Evolutionary conservation across 2,113 vertebrate genomes (phyloP).

Genomic region (Melanostigma gelatinosum): DNA sequence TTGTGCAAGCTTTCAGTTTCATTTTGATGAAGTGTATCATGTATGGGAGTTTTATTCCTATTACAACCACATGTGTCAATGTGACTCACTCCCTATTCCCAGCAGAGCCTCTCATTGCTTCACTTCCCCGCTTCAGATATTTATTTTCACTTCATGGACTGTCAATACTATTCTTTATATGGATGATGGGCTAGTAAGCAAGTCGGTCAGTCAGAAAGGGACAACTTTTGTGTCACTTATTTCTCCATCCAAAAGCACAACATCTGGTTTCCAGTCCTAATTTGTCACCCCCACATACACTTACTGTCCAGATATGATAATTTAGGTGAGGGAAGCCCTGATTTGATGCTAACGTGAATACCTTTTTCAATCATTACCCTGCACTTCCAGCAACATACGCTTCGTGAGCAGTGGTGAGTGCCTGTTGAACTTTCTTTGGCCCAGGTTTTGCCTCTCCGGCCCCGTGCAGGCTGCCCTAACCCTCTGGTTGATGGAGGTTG

Average conservation of each 20-base stretch:
- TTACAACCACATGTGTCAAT: slow-evolving; percentile 19
- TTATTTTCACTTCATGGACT: slow-evolving; percentile 12
- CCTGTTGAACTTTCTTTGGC: background rate
- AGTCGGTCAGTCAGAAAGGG: slow-evolving; percentile 5
- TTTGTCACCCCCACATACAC: background rate
- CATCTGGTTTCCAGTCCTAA: background rate
- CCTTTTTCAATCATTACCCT: background rate
- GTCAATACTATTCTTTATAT: slow-evolving; percentile 22
- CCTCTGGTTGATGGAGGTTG: background rate
- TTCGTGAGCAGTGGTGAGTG: background rate
- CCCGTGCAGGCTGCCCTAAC: background rate
- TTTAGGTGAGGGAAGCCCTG: background rate
- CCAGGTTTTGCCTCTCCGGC: background rate
- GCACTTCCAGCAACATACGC: background rate
- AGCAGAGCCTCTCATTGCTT: slow-evolving; percentile 5
- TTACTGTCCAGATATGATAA: background rate
- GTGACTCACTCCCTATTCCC: background rate
- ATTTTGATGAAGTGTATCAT: background rate
- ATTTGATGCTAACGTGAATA: background rate
- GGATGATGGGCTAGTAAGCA: slow-evolving; percentile 12
- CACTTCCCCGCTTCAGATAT: background rate
- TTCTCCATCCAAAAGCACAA: background rate
- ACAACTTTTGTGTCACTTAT: background rate
- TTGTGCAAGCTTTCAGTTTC: background rate
- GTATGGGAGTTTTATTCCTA: slow-evolving; percentile 18